Evolutionary conservation across 1,140 invertebrate species (phyloP), one percentile per base, ranked within the genome.

Genomic region (Drosophila equinoxialis): DNA sequence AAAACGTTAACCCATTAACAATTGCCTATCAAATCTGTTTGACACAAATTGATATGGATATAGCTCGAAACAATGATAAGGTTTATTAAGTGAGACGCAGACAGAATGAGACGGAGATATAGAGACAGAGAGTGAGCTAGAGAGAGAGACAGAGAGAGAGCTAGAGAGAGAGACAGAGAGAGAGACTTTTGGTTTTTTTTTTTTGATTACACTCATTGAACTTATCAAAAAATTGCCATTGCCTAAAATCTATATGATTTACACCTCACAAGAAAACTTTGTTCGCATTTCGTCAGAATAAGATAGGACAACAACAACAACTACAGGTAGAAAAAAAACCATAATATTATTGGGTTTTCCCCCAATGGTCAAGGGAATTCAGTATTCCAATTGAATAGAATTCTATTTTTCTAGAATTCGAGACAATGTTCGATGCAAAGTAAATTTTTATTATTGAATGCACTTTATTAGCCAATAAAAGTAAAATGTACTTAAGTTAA

Each of bases 11-110:
- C 23, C 59, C 59, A 45, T 45, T 63, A 42, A 41, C 37, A 39
- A 48, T 33, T 63, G 39, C n/a, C 70, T 65, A 73, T 77, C 74
- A 68, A 77, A 77, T 65, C 71, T 68, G 61, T 61, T 72, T 76
- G 65, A 72, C 74, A 73, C 61, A 76, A 45, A 68, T 73, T 73
- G 74, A 68, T 73, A 76, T 68, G 54, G 37, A 60, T 42, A 41
- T 30, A 13, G 26, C 10, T 3, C 10, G 13, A 20, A 20, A 59
- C 33, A 26, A 35, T 13, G 35, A 10, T 45, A 42, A 17, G 37
- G 39, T 37, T 10, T 42, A 41, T 48, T 30, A 70, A 61, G 23
- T 48, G 48, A 30, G 23, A 14, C 20, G 23, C 17, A 66, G 71
- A 74, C 64, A 61, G 20, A 68, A 10, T 48, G 33, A 45, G 20